Conservation (phyloP, 2,888 invertebrate genomes). For the Yponomeuta cagnagella region DNA sequence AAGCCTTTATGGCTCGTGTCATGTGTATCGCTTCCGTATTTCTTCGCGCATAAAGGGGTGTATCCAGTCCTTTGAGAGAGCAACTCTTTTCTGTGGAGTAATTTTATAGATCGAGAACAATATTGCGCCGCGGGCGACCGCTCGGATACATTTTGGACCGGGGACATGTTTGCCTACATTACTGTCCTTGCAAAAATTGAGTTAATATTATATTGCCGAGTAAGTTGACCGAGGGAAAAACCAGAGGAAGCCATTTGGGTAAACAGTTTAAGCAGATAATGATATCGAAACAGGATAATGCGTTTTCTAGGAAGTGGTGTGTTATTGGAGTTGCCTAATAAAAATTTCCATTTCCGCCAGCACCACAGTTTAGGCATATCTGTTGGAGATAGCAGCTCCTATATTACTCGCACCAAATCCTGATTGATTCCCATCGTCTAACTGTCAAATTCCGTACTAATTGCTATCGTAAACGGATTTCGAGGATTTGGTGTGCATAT, state of each 20-base stretch:
- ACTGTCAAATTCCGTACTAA: too few relatives aligned
- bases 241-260: not conserved
- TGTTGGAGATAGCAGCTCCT: too few relatives aligned
- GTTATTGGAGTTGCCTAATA: too few relatives aligned
- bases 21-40: constrained; percentile 7
- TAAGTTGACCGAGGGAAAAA: not conserved
- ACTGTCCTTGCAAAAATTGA: constrained; percentile 3
- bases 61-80: constrained; percentile 34
- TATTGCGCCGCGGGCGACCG: constrained; percentile 37
- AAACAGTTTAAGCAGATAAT: not conserved
- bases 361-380: too few relatives aligned
- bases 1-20: constrained; percentile 1
- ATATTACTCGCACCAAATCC: too few relatives aligned
- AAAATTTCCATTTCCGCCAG: too few relatives aligned
- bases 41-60: constrained; percentile 17
- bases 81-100: constrained; percentile 41
- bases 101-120: constrained; percentile 54
- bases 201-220: not conserved
- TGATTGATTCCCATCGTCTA: too few relatives aligned
- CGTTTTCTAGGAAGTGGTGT: not conserved
- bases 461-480: too few relatives aligned
- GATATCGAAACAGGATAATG: not conserved
- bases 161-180: constrained; percentile 8
- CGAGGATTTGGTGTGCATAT: too few relatives aligned
- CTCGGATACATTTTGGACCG: constrained; percentile 14